Base-by-base conservation (phyloP, 1,140 invertebrate genomes). In the Rhyacophila brunnea region DNA sequence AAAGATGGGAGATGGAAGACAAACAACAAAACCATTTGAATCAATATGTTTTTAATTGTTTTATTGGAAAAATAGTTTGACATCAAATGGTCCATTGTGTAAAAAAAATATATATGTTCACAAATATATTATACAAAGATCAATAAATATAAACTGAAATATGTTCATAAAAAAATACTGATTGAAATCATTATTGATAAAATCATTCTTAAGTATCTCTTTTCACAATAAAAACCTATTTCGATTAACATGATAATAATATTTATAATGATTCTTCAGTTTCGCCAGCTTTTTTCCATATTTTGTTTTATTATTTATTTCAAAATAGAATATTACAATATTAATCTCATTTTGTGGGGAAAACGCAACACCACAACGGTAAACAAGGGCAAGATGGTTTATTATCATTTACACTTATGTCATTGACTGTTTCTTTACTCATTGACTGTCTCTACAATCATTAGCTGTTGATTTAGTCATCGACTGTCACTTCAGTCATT, bases 41-140 rank as follows among this genome's bases (percentile, higher is more conserved):
- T 28, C 23, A 28, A 28, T 28, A 28, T 28, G 42, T 58, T 54
- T 58, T 58, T 49, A 7, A 48, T 38, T 45, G 42, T 64, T 60
- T 65, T 51, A 65, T 65, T 65, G 63, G 34, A 65, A 65, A 65
- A 65, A 65, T 65, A 65, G 52, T 65, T 64, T 34, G 63, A 65
- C 63, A 60, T 65, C 58, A 56, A 65, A 65, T 65, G 55, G 63
- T 65, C 63, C 63, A 58, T 57, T 55, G 55, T 60, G 63, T 65
- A 65, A 65, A 65, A 65, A 65, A 65, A 58, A 65, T 65, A 65
- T 65, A 65, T 65, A 61, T 46, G 44, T 61, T 57, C 55, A 58
- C 60, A 65, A 65, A 61, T 65, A 65, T 65, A n/a, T n/a, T n/a
- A 48, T 65, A 65, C 63, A 65, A 54, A 28, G 40, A 54, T 43